Conservation (phyloP, 2,888 invertebrate species). For the Dorcus parallelipipedus region DNA sequence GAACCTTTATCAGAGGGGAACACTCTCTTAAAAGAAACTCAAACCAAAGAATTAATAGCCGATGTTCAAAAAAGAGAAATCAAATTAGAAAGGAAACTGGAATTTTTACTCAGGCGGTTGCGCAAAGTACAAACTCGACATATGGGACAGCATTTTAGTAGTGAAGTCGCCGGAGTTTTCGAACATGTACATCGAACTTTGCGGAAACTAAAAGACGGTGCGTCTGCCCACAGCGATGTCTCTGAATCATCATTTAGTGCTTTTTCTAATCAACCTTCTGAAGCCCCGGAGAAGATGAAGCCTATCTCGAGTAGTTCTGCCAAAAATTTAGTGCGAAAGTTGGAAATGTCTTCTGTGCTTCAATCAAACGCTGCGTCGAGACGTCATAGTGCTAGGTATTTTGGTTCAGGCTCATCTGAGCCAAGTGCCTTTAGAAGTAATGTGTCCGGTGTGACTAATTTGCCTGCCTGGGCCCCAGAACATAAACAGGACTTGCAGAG, state of each 20-base stretch:
- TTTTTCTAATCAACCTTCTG: constrained; percentile 3
- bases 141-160: constrained; percentile 73
- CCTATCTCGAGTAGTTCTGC: constrained; percentile 54
- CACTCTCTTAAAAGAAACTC: constrained; percentile 45
- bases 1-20: constrained; percentile 47
- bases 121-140: constrained; percentile 72
- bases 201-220: constrained; percentile 35
- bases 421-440: constrained; percentile 29
- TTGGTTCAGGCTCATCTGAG: constrained; percentile 52
- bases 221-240: constrained; percentile 3
- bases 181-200: constrained; percentile 65
- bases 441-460: constrained; percentile 38
- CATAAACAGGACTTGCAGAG: constrained; percentile 61
- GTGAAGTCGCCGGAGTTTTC: constrained; percentile 74
- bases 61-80: constrained; percentile 55
- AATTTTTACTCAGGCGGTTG: constrained; percentile 69
- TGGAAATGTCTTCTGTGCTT: constrained; percentile 50
- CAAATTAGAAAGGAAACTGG: constrained; percentile 65
- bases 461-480: constrained; percentile 49
- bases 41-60: constrained; percentile 54
- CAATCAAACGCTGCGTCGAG: constrained; percentile 45
- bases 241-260: constrained; percentile 4
- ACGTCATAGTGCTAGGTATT: constrained; percentile 48
- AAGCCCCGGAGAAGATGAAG: constrained; percentile 32
- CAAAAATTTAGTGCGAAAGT: constrained; percentile 55